Percentiles rank a stretch among this genome's conserved stretches.
phyloP scores from a whole-genome alignment of 1,140 invertebrate species.

The Chrysoperla carnea region DNA sequence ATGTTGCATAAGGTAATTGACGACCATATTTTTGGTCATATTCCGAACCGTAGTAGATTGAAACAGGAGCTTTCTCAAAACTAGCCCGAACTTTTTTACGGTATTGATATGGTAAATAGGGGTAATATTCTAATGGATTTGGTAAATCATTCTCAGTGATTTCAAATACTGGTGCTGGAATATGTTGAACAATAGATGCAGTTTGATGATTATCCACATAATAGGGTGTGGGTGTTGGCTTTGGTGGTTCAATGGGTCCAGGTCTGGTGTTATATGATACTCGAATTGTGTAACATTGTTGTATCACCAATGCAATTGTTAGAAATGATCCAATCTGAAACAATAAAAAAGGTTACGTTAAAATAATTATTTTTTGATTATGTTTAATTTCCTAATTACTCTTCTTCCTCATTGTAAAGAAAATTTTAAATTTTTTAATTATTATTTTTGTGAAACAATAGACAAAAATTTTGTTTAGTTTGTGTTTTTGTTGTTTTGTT shows the following conservation, averaged over 20 bases:
- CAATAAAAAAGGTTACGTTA: too few species aligned
- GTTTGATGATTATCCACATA: neutral
- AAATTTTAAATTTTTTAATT: too few species aligned
- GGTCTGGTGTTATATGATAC: constrained; percentile 16
- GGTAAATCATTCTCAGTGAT: constrained; percentile 14
- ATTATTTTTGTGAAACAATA: too few species aligned
- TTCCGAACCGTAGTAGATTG: constrained; percentile 17
- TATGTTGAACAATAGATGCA: constrained; percentile 1
- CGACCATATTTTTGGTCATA: constrained; percentile 15
- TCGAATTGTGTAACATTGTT: too few species aligned
- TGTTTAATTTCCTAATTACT: too few species aligned
- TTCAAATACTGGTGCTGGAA: constrained; percentile 19
- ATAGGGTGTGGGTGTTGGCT: constrained; percentile 6
- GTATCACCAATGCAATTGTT: too few species aligned
- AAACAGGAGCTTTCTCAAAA: constrained; percentile 7
- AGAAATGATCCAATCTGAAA: too few species aligned
- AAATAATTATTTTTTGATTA: too few species aligned
- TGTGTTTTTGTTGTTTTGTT: too few species aligned
- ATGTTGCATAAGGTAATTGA: neutral
- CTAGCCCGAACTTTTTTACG: constrained; percentile 14
- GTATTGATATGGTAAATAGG: constrained; percentile 18
- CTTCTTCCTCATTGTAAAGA: too few species aligned
- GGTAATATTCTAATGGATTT: constrained; percentile 15
- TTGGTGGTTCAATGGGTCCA: constrained; percentile 14
- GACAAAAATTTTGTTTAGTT: too few species aligned